Base-by-base conservation (phyloP, 2,113 vertebrate species). In the Danionella cerebrum region DNA sequence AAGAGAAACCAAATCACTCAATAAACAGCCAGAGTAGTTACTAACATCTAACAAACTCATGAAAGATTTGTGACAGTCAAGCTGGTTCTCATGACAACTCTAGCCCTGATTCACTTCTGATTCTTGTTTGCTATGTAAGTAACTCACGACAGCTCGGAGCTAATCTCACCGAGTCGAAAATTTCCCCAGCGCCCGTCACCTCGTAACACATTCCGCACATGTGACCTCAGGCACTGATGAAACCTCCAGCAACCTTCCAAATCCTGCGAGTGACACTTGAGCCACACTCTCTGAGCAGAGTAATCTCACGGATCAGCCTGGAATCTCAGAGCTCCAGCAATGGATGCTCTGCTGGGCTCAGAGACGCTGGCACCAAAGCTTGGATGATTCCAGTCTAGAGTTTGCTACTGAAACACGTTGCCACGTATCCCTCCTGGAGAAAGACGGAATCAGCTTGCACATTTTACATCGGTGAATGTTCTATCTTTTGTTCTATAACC, bases 271-370 rank as follows among this genome's bases (percentile, higher is more conserved):
- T 51, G 62, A 54, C 52, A 55, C 63, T 60, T 67, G 47, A 67
- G 39, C 44, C 62, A 67, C 39, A 47, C 35, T 70, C 67, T 63
- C 42, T 69, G 59, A 74, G 59, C 52, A 70, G 38, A 6, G 38
- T 70, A 67, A 74, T 74, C 59, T 74, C 51, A 33, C 16, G 63
- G 67, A 74, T 70, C 72, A 70, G 39, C 53, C 33, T 10, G 35
- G 19, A 69, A 41, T 74, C 62, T 70, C 53, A 64, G 48, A 64
- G 29, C 60, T 42, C 18, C 13, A 22, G 44, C 29, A 35, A 38
- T 57, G 48, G 53, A 21, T 69, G 57, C 65, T 70, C 29, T 52
- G 58, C 18, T 70, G 54, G 48, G 67, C 14, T 70, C 27, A 22
- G 29, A 66, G 57, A 31, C 62, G 54, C 62, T 59, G 60, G 44